These are phyloP conservation scores for Drosophila gunungcola DNA, from an alignment of 1,140 invertebrate genomes.

Conservation along the genomic window DNA sequence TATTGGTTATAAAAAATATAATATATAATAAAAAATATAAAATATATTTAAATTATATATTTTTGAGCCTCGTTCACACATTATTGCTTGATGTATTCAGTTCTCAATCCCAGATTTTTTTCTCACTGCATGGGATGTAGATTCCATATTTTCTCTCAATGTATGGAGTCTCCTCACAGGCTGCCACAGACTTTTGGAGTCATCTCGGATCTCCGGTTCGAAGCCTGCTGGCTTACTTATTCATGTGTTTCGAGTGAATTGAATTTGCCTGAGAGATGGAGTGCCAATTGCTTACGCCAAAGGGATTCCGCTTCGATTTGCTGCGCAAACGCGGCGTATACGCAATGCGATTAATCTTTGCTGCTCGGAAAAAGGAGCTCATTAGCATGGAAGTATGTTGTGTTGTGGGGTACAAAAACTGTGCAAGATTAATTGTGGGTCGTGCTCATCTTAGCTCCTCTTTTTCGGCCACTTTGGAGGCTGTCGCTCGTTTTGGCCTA, in stretches of 20 bases:
- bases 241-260: conserved; percentile 34
- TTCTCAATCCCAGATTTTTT: too few species aligned
- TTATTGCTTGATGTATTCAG: too few species aligned
- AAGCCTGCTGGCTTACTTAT: conserved; percentile 55
- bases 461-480: conserved; percentile 25
- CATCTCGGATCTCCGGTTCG: conserved; percentile 12
- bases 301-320: conserved; percentile 44
- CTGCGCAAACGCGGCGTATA: conserved; percentile 52
- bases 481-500: conserved; percentile 16
- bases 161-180: conserved; percentile 2
- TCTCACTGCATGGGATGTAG: background rate
- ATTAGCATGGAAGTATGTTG: conserved; percentile 34
- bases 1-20: too few species aligned
- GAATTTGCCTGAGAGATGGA: conserved; percentile 52
- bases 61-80: too few species aligned
- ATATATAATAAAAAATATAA: too few species aligned
- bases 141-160: background rate
- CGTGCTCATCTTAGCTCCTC: conserved; percentile 28
- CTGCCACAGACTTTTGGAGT: conserved; percentile 75
- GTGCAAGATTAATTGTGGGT: conserved; percentile 53
- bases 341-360: conserved; percentile 70
- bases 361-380: conserved; percentile 10
- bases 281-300: conserved; percentile 66
- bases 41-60: too few species aligned
- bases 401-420: conserved; percentile 5